Evolutionary conservation across 1,140 invertebrate species (phyloP).

Genomic region (Latrodectus geometricus): DNA sequence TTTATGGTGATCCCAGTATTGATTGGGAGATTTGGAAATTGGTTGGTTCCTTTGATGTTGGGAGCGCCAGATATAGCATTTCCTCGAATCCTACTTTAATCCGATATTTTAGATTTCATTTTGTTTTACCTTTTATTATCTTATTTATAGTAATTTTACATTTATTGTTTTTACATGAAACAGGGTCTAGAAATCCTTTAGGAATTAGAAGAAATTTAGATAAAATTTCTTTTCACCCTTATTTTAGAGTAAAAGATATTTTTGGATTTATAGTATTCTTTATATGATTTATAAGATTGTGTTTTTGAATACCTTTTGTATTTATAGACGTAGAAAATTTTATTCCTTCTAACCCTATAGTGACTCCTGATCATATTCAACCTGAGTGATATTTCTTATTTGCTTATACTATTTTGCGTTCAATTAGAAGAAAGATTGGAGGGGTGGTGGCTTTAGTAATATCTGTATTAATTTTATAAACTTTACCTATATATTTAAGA

Average conservation of each 20-base stretch:
- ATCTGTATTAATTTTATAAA: constrained; percentile 76
- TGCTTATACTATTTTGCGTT: constrained; percentile 80
- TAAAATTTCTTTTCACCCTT: too few relatives aligned
- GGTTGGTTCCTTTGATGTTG: constrained; percentile 79
- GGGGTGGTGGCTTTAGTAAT: constrained; percentile 77
- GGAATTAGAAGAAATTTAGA: too few relatives aligned
- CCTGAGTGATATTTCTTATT: constrained; percentile 83
- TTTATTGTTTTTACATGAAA: too few relatives aligned
- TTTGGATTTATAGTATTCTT: too few relatives aligned
- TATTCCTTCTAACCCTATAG: too few relatives aligned
- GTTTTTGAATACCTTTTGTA: too few relatives aligned
- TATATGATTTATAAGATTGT: too few relatives aligned
- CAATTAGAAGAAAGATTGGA: constrained; percentile 81
- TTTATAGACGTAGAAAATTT: too few relatives aligned
- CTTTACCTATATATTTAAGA: constrained; percentile 72
- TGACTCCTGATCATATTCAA: constrained; percentile 73
- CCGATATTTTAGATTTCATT: constrained; percentile 80
- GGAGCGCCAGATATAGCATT: constrained; percentile 81
- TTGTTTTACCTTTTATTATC: constrained; percentile 78
- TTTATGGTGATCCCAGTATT: constrained; percentile 83
- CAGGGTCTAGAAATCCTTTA: too few relatives aligned
- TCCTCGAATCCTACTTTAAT: constrained; percentile 78
- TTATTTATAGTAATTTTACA: constrained; percentile 40
- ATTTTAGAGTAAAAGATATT: too few relatives aligned
- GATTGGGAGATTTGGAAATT: constrained; percentile 85